These are phyloP conservation scores for Marmota monax DNA, from an alignment of 2,113 vertebrate species.

Conservation along the genomic window DNA sequence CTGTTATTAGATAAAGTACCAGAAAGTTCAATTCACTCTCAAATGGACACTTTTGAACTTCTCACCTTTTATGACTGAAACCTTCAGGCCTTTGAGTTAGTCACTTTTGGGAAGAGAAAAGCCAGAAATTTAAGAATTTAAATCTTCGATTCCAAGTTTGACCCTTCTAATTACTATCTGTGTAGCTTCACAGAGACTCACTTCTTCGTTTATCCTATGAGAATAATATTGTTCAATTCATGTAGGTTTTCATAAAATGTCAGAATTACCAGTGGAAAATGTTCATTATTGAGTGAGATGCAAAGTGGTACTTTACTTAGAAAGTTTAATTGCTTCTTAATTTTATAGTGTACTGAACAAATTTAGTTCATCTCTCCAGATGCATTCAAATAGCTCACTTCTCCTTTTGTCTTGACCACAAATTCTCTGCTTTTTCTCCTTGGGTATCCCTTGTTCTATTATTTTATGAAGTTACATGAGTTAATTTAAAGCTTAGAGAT, in stretches of 20 bases:
- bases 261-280: background rate
- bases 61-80: background rate
- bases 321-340: background rate
- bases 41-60: no score
- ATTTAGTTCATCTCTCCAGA: background rate
- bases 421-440: background rate
- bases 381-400: slow-evolving; percentile 17
- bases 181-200: background rate
- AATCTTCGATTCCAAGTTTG: background rate
- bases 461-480: background rate
- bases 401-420: background rate
- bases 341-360: background rate
- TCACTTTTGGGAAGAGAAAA: background rate
- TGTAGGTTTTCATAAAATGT: background rate
- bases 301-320: background rate
- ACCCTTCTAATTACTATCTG: background rate
- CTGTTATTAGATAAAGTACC: background rate
- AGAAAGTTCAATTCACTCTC: accelerated
- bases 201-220: background rate
- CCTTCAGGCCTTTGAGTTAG: background rate
- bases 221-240: background rate
- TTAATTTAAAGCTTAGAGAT: background rate
- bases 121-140: no score
- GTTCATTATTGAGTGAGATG: background rate
- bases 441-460: background rate